Evolutionary conservation across 2,888 invertebrate species (phyloP), one percentile per base, ranked within the genome.

Genomic region (Pyrrhia umbra): DNA sequence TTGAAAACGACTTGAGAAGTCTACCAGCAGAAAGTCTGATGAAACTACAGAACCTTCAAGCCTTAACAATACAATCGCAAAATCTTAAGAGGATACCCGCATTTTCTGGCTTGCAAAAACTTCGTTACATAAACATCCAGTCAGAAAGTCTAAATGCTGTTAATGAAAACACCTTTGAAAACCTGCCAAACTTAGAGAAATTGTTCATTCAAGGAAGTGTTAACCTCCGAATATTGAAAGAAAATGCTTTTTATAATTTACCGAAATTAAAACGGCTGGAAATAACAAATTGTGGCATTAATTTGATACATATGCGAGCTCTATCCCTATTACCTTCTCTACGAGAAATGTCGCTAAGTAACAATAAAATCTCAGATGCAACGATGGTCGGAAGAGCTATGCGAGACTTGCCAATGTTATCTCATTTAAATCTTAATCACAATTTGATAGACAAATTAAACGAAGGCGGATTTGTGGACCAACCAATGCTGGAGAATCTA

Each of bases 391-490:
- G 98, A 3, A 95, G 97, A 77, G 97, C 97, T 10, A 95, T 96
- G 13, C 96, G 97, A 86, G 98, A 98, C 82, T 92, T 98, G 49
- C 96, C 97, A n/a, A 95, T 96, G 62, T 88, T 98, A 27, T 96
- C 97, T 51, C 95, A 96, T 23, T 88, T 98, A 30, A 96, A 96
- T 64, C 89, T 98, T 13, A 97, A 97, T 83, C 90, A 96, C 57
- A 98, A 98, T 85, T 91, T 95, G 25, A 96, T 98, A 54, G 96
- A 96, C 63, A 95, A 96, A 72, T 91, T 98, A 34, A 95, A 95
- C 34, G 98, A 98, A 91, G 97, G 97, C 0, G 96, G 97, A 0
- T 98, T 98, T 89, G 97, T 97, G 2, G 97, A 98, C 85, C 94
- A 97, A 67, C 96, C 97, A 0, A 95, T 96, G 82, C 88, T 98